Conservation (phyloP, 2,113 vertebrate species). For the Prionailurus viverrinus region DNA sequence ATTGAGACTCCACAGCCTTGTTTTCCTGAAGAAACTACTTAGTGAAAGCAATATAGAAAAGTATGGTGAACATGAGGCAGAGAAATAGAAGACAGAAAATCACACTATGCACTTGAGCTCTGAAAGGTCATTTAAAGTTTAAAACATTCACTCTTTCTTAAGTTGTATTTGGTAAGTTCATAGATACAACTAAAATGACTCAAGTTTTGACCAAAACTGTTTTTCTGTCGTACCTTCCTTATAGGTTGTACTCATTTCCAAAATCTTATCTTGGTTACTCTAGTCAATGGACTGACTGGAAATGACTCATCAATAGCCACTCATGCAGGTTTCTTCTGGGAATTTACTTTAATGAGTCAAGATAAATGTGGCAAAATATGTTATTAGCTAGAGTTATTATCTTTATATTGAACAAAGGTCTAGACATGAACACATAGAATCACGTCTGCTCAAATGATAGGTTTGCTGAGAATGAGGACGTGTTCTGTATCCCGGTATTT, state of each 20-base stretch:
- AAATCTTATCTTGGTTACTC: conserved; percentile 46
- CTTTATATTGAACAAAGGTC: background rate
- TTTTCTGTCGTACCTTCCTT: background rate
- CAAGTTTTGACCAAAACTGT: background rate
- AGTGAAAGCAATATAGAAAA: background rate
- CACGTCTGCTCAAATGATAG: background rate
- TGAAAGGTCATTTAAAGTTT: background rate
- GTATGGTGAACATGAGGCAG: background rate
- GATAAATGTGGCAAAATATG: background rate
- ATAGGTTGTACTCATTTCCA: conserved; percentile 41
- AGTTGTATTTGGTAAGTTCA: background rate
- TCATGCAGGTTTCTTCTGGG: conserved; percentile 41
- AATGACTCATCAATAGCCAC: conserved; percentile 50
- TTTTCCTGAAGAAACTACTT: background rate
- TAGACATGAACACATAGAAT: background rate
- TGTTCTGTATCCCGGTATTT: background rate
- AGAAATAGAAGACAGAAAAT: background rate
- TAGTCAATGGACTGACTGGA: conserved; percentile 3
- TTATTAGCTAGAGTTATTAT: background rate
- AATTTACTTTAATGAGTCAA: conserved; percentile 46
- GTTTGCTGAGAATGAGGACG: background rate
- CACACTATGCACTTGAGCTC: background rate
- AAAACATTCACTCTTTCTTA: background rate
- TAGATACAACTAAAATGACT: background rate
- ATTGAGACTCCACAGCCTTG: background rate